phyloP scores from a whole-genome alignment of 35 echinoderm and acorn worm species.

The Nesometra sesokonis region DNA sequence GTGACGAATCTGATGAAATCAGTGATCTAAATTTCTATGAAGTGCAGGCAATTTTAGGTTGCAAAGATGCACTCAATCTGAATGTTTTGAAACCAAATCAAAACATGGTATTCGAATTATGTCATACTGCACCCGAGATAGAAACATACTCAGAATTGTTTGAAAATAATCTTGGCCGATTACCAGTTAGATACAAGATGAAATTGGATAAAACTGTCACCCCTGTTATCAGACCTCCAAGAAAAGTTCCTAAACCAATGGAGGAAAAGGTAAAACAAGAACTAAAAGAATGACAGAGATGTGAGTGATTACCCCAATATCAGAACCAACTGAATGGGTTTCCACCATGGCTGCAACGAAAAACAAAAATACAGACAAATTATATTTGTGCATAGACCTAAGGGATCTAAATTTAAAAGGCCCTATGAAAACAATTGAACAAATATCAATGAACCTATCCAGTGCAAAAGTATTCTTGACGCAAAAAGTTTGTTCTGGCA shows the following conservation, averaged over 20 bases:
- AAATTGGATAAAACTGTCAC: not conserved
- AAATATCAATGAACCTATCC: not conserved
- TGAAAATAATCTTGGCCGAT: not conserved
- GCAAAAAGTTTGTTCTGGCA: not conserved
- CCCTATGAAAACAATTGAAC: slow-evolving; percentile 27
- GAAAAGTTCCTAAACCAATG: not conserved
- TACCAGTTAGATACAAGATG: not conserved
- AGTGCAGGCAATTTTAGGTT: too few relatives aligned
- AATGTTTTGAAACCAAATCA: too few relatives aligned
- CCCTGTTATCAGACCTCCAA: not conserved
- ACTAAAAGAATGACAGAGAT: slow-evolving; percentile 34
- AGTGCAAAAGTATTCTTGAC: not conserved
- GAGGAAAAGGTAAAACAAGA: slow-evolving; percentile 18
- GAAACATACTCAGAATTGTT: not conserved
- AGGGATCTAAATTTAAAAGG: slow-evolving; percentile 18
- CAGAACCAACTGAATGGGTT: slow-evolving; percentile 38
- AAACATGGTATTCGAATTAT: too few relatives aligned
- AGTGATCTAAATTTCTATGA: too few relatives aligned
- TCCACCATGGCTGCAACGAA: slow-evolving; percentile 16
- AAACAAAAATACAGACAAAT: not conserved
- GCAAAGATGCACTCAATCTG: too few relatives aligned
- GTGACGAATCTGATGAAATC: too few relatives aligned
- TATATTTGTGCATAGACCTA: slow-evolving; percentile 4
- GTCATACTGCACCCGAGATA: not conserved
- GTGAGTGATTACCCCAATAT: slow-evolving; percentile 26